Evolutionary conservation across 2,797 vertebrate species (phyloP).

Genomic region (Melanotaenia trifasciata): DNA sequence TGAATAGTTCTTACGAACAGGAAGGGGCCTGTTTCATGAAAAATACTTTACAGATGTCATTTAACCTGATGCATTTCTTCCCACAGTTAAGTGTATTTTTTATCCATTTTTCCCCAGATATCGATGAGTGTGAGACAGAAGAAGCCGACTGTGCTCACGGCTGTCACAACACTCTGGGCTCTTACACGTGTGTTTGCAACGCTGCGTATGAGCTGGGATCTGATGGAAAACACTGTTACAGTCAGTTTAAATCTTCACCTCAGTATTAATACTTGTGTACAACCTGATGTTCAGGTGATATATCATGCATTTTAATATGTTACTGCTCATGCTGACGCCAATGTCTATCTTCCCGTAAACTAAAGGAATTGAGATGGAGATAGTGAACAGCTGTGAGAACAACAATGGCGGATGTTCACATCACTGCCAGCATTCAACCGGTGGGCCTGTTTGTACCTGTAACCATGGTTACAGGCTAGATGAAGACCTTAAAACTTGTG

Average conservation of each 20-base stretch:
- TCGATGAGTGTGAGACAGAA: slow-evolving; percentile 88
- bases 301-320: background rate
- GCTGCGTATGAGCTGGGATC: slow-evolving; percentile 92
- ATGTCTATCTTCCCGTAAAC: slow-evolving; percentile 13
- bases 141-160: slow-evolving; percentile 86
- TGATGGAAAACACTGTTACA: slow-evolving; percentile 91
- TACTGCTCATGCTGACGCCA: background rate
- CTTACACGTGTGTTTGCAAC: slow-evolving; percentile 90
- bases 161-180: slow-evolving; percentile 92
- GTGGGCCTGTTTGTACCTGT: slow-evolving; percentile 89
- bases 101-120: slow-evolving; percentile 79
- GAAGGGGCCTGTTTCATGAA: slow-evolving; percentile 16
- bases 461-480: slow-evolving; percentile 88
- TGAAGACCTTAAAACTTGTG: slow-evolving; percentile 88
- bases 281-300: background rate
- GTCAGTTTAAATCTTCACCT: slow-evolving; percentile 81
- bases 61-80: slow-evolving; percentile 17
- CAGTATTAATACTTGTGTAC: background rate
- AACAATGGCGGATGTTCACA: slow-evolving; percentile 93
- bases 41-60: slow-evolving; percentile 2
- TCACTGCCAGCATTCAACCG: slow-evolving; percentile 88
- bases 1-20: slow-evolving; percentile 3
- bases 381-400: slow-evolving; percentile 93
- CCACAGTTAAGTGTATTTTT: slow-evolving; percentile 10
- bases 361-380: slow-evolving; percentile 96